Conservation (phyloP, 2,113 vertebrate species). For the Eublepharis macularius region DNA sequence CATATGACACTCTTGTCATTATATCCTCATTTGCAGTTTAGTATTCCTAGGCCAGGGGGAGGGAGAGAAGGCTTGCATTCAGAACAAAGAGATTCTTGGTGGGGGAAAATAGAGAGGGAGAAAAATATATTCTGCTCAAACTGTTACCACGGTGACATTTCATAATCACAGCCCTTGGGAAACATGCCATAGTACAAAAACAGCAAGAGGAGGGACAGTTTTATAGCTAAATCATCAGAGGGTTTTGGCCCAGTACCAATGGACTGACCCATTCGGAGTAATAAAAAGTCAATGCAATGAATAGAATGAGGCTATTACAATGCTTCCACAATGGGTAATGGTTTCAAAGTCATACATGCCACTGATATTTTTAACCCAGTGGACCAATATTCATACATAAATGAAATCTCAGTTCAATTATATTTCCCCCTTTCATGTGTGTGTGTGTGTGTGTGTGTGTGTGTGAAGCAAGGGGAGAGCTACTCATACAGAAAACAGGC, state of each 20-base stretch:
- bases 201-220: slow-evolving; percentile 52
- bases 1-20: slow-evolving; percentile 27
- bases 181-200: slow-evolving; percentile 49
- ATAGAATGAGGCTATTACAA: not conserved
- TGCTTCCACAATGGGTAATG: not conserved
- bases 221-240: slow-evolving; percentile 40
- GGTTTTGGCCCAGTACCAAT: slow-evolving; percentile 29
- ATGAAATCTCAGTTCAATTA: slow-evolving; percentile 41
- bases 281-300: not conserved
- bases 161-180: slow-evolving; percentile 70
- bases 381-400: slow-evolving; percentile 54
- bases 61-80: slow-evolving; percentile 26
- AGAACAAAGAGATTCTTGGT: slow-evolving; percentile 2
- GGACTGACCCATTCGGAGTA: not conserved
- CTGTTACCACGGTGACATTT: slow-evolving; percentile 80
- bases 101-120: slow-evolving; percentile 53
- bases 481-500: not conserved
- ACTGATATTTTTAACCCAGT: slow-evolving; percentile 23
- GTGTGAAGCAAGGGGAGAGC: not conserved
- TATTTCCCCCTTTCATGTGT: slow-evolving; percentile 12
- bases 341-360: slow-evolving; percentile 13
- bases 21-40: slow-evolving; percentile 8
- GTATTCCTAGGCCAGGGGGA: slow-evolving; percentile 37
- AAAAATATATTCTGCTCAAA: slow-evolving; percentile 66
- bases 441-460: slow-evolving; percentile 20